phyloP scores from a whole-genome alignment of 2,888 invertebrate genomes.

The Thumatha senex region DNA sequence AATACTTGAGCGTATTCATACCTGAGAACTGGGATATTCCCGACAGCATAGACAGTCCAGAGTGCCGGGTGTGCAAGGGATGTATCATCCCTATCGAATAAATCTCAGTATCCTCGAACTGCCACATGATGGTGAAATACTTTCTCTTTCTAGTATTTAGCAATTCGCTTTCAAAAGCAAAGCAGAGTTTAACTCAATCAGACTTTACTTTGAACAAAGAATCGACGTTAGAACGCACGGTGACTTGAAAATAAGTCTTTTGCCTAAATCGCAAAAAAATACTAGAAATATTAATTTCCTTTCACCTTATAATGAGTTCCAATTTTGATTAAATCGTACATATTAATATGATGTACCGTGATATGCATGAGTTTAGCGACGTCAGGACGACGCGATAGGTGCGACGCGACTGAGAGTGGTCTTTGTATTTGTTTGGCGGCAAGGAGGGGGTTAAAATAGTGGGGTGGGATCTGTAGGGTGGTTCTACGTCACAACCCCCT shows the following conservation, averaged over 20 bases:
- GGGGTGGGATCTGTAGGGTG: slow-evolving; percentile 31
- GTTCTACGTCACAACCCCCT: slow-evolving; percentile 56
- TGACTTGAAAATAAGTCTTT: too few species aligned
- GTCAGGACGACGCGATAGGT: slow-evolving; percentile 64
- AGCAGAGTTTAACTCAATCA: slow-evolving; percentile 9
- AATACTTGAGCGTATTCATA: slow-evolving; percentile 29
- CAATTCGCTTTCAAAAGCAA: not conserved
- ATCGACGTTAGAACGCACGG: slow-evolving; percentile 9
- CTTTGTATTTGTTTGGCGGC: slow-evolving; percentile 52
- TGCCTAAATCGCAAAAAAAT: not conserved
- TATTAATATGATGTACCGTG: slow-evolving; percentile 58
- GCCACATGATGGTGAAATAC: slow-evolving; percentile 81
- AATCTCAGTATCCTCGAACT: slow-evolving; percentile 89
- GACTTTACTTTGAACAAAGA: slow-evolving; percentile 22
- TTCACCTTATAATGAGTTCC: slow-evolving; percentile 44
- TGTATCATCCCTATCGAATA: slow-evolving; percentile 93
- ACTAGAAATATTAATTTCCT: slow-evolving; percentile 26
- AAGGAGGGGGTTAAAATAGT: slow-evolving; percentile 36
- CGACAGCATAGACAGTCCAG: slow-evolving; percentile 84
- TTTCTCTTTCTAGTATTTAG: not conserved
- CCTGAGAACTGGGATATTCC: slow-evolving; percentile 77
- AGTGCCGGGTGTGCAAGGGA: slow-evolving; percentile 87
- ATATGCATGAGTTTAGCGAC: slow-evolving; percentile 48
- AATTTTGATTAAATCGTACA: slow-evolving; percentile 58
- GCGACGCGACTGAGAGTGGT: slow-evolving; percentile 67